Percentiles rank a stretch among this genome's conserved stretches.
Evolutionary conservation across 1,140 invertebrate species (phyloP).

Genomic region (Lamellibrachia luymesi): DNA sequence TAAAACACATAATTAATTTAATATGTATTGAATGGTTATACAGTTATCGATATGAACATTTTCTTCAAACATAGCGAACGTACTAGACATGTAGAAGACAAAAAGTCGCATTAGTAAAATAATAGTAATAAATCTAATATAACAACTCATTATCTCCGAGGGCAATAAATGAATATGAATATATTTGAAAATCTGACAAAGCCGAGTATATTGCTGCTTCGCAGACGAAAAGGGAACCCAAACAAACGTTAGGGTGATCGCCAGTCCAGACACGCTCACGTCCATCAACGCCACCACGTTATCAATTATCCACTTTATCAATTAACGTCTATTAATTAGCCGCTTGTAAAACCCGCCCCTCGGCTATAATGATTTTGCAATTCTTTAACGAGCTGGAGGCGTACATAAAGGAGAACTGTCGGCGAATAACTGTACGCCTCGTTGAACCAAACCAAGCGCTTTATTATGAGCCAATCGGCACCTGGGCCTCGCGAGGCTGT

Average conservation of each 20-base stretch:
- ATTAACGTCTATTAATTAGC: not conserved
- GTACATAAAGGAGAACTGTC: not conserved
- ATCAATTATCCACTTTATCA: slow-evolving; percentile 1
- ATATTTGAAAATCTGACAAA: too few species aligned
- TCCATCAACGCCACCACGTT: not conserved
- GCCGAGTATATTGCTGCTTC: too few species aligned
- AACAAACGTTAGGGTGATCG: not conserved
- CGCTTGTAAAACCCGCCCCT: not conserved
- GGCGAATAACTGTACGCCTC: not conserved
- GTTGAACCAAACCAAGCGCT: not conserved
- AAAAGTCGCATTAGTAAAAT: too few species aligned
- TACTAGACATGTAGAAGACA: too few species aligned
- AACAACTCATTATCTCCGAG: too few species aligned
- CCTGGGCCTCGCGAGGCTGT: not conserved
- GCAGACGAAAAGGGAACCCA: too few species aligned
- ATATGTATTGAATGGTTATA: too few species aligned
- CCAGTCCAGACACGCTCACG: not conserved
- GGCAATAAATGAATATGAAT: too few species aligned
- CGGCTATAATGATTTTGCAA: not conserved
- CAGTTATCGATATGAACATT: too few species aligned
- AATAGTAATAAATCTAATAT: too few species aligned
- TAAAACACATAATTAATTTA: too few species aligned
- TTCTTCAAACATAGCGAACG: too few species aligned
- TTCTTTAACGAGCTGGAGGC: not conserved
- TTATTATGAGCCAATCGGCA: not conserved